A percentile compares a stretch with the other conserved stretches of the same genome.
phyloP scores from a whole-genome alignment of 92 coral and sea anemone genomes.

The Epizoanthus rinbou region DNA sequence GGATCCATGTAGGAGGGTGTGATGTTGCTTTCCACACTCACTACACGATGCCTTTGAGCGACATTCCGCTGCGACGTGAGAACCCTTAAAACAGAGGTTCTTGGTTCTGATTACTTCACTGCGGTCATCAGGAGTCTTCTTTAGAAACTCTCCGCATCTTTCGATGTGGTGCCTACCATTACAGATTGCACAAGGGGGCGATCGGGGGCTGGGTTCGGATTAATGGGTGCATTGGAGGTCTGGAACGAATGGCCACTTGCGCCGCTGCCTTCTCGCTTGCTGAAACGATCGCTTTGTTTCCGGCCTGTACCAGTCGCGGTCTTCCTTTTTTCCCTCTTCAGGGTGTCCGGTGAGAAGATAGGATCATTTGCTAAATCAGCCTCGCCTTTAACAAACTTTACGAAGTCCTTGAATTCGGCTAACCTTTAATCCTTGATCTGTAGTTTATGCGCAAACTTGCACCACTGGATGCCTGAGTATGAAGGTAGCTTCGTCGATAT shows the following conservation, averaged over 20 bases:
- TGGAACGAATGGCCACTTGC: neutral
- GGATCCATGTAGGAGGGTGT: constrained; percentile 58
- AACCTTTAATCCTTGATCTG: constrained; percentile 36
- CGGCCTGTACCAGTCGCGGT: neutral
- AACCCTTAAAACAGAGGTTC: constrained; percentile 50
- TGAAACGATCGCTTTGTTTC: neutral
- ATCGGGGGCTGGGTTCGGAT: too few relatives aligned
- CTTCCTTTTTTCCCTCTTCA: constrained; percentile 49
- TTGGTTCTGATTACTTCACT: constrained; percentile 32
- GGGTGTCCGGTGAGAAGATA: constrained; percentile 65
- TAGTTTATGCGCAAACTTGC: constrained; percentile 57
- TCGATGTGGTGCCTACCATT: constrained; percentile 45
- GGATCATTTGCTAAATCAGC: constrained; percentile 76
- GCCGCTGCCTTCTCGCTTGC: neutral
- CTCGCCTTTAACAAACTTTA: constrained; percentile 55
- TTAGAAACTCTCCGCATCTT: constrained; percentile 42
- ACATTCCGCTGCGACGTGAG: constrained; percentile 55
- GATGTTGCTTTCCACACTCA: constrained; percentile 65
- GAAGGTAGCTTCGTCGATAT: constrained; percentile 59
- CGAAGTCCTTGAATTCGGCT: constrained; percentile 50
- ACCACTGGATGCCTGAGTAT: constrained; percentile 65
- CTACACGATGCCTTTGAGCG: constrained; percentile 30
- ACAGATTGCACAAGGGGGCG: constrained; percentile 49
- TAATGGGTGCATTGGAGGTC: too few relatives aligned
- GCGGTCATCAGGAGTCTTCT: constrained; percentile 40